These are phyloP conservation scores for Parthenolecanium corni DNA, from an alignment of 2,888 invertebrate species.

Conservation along the genomic window DNA sequence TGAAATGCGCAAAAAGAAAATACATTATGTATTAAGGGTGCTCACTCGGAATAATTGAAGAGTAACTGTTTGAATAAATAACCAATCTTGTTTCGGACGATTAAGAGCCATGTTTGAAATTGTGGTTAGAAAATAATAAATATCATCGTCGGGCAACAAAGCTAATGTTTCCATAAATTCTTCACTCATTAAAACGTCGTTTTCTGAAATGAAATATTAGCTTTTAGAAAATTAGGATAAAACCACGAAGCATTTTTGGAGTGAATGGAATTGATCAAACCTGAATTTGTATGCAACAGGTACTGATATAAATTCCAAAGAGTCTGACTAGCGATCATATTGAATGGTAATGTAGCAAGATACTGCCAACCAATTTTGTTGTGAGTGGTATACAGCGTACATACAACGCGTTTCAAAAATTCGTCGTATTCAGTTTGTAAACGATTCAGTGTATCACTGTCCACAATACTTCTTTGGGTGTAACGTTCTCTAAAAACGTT, in stretches of 20 bases:
- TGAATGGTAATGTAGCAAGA: conserved; percentile 61
- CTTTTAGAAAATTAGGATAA: background rate
- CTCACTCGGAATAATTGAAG: conserved; percentile 57
- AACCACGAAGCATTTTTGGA: background rate
- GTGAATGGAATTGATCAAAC: background rate
- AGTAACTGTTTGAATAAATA: conserved; percentile 53
- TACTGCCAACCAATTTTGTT: conserved; percentile 71
- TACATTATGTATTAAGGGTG: background rate
- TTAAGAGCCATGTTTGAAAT: conserved; percentile 68
- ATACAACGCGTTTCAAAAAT: conserved; percentile 55
- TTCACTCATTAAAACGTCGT: conserved; percentile 25
- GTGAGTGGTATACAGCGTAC: conserved; percentile 56
- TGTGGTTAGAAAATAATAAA: conserved; percentile 63
- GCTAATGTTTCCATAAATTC: conserved; percentile 53
- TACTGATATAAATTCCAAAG: conserved; percentile 27
- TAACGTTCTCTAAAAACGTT: conserved; percentile 17
- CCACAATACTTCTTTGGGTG: conserved; percentile 21
- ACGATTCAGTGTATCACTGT: conserved; percentile 41
- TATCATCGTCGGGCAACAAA: conserved; percentile 56
- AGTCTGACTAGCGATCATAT: conserved; percentile 42
- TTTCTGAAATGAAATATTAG: conserved; percentile 2
- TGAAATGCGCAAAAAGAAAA: background rate
- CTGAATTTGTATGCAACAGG: conserved; percentile 29
- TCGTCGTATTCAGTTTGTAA: conserved; percentile 62
- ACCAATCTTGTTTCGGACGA: conserved; percentile 47